These are phyloP conservation scores for Vanessa atalanta DNA, from an alignment of 1,140 invertebrate species.

Conservation along the genomic window DNA sequence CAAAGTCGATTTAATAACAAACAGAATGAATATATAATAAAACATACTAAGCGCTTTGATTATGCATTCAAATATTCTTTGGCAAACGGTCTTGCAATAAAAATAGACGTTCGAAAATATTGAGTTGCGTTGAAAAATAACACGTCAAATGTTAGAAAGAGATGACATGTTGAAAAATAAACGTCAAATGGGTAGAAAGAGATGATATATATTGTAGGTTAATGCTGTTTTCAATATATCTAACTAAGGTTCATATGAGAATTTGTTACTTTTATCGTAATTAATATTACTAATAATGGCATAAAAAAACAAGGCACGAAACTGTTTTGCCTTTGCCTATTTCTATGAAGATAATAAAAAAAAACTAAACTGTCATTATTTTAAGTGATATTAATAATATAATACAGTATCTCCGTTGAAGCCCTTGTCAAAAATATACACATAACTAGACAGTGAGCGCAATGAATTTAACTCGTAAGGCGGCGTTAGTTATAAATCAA, in stretches of 20 bases:
- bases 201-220: slow-evolving; percentile 58
- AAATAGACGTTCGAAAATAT: slow-evolving; percentile 76
- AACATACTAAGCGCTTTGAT: neutral
- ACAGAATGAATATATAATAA: neutral
- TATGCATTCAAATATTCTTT: slow-evolving; percentile 38
- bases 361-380: too few relatives aligned
- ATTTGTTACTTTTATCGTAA: too few relatives aligned
- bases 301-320: too few relatives aligned
- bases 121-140: slow-evolving; percentile 75
- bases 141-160: slow-evolving; percentile 68
- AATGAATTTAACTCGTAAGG: slow-evolving; percentile 35
- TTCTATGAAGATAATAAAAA: too few relatives aligned
- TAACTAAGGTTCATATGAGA: neutral
- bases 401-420: too few relatives aligned
- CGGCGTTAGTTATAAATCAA: slow-evolving; percentile 33
- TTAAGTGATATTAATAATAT: too few relatives aligned
- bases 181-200: slow-evolving; percentile 57
- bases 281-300: too few relatives aligned
- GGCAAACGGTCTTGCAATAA: slow-evolving; percentile 34
- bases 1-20: slow-evolving; percentile 9
- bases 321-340: too few relatives aligned
- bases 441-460: slow-evolving; percentile 14
- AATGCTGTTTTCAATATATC: slow-evolving; percentile 33
- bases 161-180: slow-evolving; percentile 69
- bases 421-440: neutral